Conservation (phyloP, 2,797 vertebrate genomes). For the Chlorospingus semifuscus region DNA sequence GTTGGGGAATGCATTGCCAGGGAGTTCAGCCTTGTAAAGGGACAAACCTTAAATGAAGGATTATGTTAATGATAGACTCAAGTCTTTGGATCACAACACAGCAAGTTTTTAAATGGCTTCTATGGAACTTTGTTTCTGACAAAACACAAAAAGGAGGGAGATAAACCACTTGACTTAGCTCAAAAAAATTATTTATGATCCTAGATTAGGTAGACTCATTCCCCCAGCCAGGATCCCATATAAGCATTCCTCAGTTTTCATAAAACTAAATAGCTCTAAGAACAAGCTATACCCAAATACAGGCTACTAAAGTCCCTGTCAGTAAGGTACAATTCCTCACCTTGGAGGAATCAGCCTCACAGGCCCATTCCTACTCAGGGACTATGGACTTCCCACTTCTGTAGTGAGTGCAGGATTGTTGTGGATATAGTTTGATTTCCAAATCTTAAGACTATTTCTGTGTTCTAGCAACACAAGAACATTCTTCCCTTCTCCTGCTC, state of each 20-base stretch:
- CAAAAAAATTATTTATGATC: neutral
- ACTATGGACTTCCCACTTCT: neutral
- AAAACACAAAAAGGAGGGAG: neutral
- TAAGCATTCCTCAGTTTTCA: neutral
- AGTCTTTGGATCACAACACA: neutral
- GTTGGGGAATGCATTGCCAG: accelerated
- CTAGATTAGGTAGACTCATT: neutral
- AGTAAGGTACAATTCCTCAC: neutral
- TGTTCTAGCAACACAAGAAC: neutral
- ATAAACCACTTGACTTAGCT: neutral
- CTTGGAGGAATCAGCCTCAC: neutral
- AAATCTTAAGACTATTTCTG: neutral
- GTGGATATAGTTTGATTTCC: neutral
- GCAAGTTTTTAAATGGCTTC: neutral
- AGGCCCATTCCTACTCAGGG: neutral
- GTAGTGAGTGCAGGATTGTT: neutral
- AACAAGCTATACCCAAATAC: neutral
- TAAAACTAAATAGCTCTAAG: neutral
- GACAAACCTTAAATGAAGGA: neutral
- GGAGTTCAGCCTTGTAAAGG: neutral
- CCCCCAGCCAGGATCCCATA: neutral
- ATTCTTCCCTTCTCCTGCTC: neutral
- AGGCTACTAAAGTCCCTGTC: neutral
- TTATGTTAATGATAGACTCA: neutral
- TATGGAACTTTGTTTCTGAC: neutral